Base-by-base conservation (phyloP, 2,797 vertebrate genomes). In the Gymnopithys bicolor region DNA sequence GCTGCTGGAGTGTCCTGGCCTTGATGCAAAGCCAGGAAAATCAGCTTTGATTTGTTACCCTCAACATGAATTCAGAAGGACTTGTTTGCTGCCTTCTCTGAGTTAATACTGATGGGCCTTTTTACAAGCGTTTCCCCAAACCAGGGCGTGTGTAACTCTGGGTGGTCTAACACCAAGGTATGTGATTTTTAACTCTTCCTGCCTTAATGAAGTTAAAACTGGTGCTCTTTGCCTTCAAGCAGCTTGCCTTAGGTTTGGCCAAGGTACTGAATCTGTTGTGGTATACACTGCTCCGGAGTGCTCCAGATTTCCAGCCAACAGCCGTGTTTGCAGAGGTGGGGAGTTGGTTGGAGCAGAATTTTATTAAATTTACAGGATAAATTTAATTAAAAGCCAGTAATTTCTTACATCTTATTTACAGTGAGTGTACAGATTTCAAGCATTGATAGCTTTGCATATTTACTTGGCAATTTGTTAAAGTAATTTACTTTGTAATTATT, bases 401-500 rank as follows among this genome's bases (percentile, higher is more conserved):
- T 89, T 96, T 94, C 74, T 77, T 70, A 91, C 63, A 59, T 96
- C 82, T 88, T 89, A 78, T 91, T 95, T 96, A 79, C 41, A 68
- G 74, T 55, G 23, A 73, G 58, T 13, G 21, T 68, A 79, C 77
- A 89, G 89, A 94, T 96, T 92, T 90, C 70, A 58, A 56, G 56
- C 74, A 79, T 91, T 94, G 95, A 93, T 96, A 95, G 87, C 85
- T 93, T 91, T 93, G 70, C 95, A 43, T 87, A 89, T 90, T 85
- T 86, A 89, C 89, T 90, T 95, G 95, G 93, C 91, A 97, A 96
- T 96, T 95, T 95, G 95, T 94, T 94, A 16, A 66, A 93, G 94
- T 79, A 92, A 90, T 97, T 96, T 94, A 95, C 67, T 94, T 46
- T 55, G 94, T 91, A 95, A 97, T 94, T 93, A 95, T 93, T 96